Evolutionary conservation across 2,113 vertebrate species (phyloP).

Genomic region (Burhinus oedicnemus): DNA sequence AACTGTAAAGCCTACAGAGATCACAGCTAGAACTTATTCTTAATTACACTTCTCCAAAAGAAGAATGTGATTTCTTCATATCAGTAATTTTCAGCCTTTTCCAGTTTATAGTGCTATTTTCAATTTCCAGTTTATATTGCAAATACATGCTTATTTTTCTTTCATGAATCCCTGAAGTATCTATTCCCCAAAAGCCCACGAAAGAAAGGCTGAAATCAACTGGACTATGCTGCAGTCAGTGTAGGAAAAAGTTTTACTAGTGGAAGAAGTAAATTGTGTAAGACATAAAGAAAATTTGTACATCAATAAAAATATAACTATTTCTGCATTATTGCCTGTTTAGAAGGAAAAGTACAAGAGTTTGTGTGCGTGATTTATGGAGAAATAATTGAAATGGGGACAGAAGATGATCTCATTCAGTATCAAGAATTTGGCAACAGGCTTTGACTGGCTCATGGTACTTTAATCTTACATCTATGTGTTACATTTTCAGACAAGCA

Average conservation of each 20-base stretch:
- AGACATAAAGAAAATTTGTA: not conserved
- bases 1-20: not conserved
- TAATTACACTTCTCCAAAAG: not conserved
- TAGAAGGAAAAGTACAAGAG: not conserved
- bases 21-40: not conserved
- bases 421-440: not conserved
- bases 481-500: not conserved
- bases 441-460: not conserved
- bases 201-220: not conserved
- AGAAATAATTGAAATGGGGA: slow-evolving; percentile 11
- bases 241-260: not conserved
- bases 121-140: not conserved
- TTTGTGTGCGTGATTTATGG: not conserved
- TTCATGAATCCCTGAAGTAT: not conserved
- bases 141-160: not conserved
- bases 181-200: not conserved
- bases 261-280: not conserved
- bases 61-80: not conserved
- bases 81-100: not conserved
- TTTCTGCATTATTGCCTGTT: not conserved
- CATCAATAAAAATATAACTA: not conserved
- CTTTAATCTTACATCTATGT: not conserved
- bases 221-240: not conserved
- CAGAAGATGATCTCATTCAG: not conserved
- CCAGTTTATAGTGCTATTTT: not conserved